A percentile compares a stretch with the other conserved stretches of the same genome.
Conservation (phyloP, 2,113 vertebrate genomes). For the Chelonoidis abingdonii region DNA sequence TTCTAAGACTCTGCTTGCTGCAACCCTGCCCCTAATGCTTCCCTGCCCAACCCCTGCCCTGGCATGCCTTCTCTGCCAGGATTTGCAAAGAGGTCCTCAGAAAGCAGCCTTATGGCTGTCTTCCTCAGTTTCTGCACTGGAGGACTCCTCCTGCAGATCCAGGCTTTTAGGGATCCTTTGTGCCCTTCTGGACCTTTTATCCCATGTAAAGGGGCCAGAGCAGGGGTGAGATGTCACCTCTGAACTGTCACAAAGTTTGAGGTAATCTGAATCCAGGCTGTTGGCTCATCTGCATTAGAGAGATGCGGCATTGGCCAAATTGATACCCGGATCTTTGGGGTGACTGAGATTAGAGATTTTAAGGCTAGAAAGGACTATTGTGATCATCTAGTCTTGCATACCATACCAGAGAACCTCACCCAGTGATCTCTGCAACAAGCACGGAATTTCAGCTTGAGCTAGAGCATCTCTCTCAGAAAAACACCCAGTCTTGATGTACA, state of each 20-base stretch:
- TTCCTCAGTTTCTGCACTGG: neutral
- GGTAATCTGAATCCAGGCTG: neutral
- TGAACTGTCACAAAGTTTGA: neutral
- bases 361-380: neutral
- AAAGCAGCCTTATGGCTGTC: neutral
- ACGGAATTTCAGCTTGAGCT: neutral
- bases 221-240: neutral
- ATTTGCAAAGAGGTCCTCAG: neutral
- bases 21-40: neutral
- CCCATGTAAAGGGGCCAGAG: neutral
- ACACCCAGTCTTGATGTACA: neutral
- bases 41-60: neutral
- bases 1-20: neutral
- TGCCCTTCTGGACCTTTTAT: neutral
- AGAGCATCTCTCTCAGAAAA: neutral
- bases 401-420: neutral
- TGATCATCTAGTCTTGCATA: too few species aligned
- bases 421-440: neutral
- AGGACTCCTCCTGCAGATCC: neutral
- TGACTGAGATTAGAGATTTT: neutral
- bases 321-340: neutral
- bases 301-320: neutral
- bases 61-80: rapidly evolving
- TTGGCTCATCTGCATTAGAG: neutral
- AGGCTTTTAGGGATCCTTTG: neutral